These are phyloP conservation scores for Phenganax subtilis DNA, from an alignment of 92 coral and sea anemone species.

Conservation along the genomic window DNA sequence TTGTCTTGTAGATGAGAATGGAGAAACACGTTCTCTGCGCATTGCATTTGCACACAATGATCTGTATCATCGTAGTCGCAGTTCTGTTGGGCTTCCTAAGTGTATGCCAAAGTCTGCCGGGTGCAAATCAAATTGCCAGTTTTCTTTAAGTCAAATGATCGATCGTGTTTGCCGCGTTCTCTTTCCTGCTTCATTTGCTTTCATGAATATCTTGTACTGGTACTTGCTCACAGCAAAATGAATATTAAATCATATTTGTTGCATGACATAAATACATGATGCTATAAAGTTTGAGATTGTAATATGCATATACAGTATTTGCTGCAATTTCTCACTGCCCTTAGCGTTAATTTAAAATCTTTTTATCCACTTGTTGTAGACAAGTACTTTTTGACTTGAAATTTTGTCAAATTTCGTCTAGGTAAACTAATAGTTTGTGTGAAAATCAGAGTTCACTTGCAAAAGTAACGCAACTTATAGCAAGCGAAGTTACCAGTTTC, in stretches of 20 bases:
- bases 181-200: constrained; percentile 60
- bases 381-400: too few species aligned
- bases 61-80: constrained; percentile 22
- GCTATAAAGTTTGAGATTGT: not conserved
- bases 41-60: constrained; percentile 41
- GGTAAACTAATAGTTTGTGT: too few species aligned
- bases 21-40: constrained; percentile 42
- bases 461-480: too few species aligned
- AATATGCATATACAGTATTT: not conserved
- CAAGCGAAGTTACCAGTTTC: too few species aligned
- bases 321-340: too few species aligned
- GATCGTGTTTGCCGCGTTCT: constrained; percentile 57
- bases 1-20: constrained; percentile 38
- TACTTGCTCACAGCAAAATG: constrained; percentile 1
- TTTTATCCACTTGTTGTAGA: too few species aligned
- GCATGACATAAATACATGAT: not conserved
- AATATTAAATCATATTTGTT: not conserved
- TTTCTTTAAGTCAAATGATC: constrained; percentile 52
- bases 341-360: too few species aligned
- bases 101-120: constrained; percentile 23
- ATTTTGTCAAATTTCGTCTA: too few species aligned
- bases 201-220: constrained; percentile 71
- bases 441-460: too few species aligned
- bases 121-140: constrained; percentile 26
- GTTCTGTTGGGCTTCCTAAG: constrained; percentile 21